A percentile compares a stretch with the other conserved stretches of the same genome.
phyloP scores from a whole-genome alignment of 1,140 invertebrate species.

The Gryllus bimaculatus region DNA sequence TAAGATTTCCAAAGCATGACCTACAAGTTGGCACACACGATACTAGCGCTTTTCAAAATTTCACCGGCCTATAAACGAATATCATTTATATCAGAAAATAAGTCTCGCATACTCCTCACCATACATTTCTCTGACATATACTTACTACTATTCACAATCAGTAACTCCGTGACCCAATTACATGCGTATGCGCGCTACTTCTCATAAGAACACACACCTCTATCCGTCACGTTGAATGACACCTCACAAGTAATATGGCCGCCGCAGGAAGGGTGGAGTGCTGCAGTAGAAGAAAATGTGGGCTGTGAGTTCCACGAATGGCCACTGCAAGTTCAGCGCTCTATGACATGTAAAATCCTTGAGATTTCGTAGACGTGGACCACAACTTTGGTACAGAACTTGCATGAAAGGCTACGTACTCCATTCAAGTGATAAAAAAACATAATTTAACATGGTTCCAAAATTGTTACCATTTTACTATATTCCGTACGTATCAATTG shows the following conservation, averaged over 20 bases:
- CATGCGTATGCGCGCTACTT: not conserved
- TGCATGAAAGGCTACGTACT: too few species aligned
- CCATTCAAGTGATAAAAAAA: too few species aligned
- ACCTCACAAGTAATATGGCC: slow-evolving; percentile 26
- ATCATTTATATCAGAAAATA: not conserved
- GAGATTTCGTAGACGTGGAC: not conserved
- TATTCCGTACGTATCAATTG: too few species aligned
- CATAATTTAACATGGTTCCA: too few species aligned
- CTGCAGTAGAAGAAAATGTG: not conserved
- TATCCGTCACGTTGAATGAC: slow-evolving; percentile 24
- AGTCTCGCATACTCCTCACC: not conserved
- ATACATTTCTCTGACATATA: not conserved
- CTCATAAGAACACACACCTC: slow-evolving; percentile 11
- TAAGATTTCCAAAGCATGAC: slow-evolving; percentile 11
- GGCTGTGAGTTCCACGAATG: not conserved
- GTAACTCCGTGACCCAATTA: slow-evolving; percentile 11
- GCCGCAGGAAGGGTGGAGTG: slow-evolving; percentile 19
- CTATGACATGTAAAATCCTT: not conserved
- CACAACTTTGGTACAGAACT: too few species aligned
- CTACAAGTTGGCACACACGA: not conserved
- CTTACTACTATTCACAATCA: not conserved
- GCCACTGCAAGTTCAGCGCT: not conserved
- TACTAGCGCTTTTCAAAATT: slow-evolving; percentile 8
- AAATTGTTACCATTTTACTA: too few species aligned
- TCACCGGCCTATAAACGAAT: slow-evolving; percentile 5